Percentiles rank a stretch among this genome's conserved stretches.
Evolutionary conservation across 2,113 vertebrate genomes (phyloP).

Genomic region (Gnathonemus echidnorhynchus): DNA sequence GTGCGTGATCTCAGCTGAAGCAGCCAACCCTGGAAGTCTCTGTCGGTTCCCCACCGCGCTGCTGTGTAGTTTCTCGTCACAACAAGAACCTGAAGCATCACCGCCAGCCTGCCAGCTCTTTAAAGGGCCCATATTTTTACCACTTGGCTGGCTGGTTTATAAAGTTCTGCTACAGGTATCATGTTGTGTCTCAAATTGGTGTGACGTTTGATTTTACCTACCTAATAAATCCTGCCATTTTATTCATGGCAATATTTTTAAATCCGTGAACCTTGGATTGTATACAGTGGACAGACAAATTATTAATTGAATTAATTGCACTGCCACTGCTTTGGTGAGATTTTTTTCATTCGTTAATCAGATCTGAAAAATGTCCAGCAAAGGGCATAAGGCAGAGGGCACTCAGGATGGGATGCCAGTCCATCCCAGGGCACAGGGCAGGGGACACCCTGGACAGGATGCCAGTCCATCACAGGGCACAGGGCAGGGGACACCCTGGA

Average conservation of each 20-base stretch:
- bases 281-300: background rate
- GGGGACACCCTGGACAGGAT: background rate
- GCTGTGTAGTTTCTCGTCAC: background rate
- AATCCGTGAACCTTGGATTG: background rate
- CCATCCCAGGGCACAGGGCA: background rate
- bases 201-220: background rate
- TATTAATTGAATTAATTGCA: background rate
- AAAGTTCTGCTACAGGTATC: background rate
- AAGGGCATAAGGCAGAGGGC: background rate
- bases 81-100: background rate
- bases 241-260: background rate
- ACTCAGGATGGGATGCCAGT: background rate
- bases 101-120: background rate
- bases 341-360: background rate
- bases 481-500: too few relatives aligned
- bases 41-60: background rate
- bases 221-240: background rate
- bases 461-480: background rate
- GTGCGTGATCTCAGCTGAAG: conserved; percentile 30
- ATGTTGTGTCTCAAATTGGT: background rate
- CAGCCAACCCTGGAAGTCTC: conserved; percentile 9
- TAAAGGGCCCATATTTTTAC: background rate
- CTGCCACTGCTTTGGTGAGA: background rate
- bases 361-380: background rate
- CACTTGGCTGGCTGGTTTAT: background rate